A percentile compares a stretch with the other conserved stretches of the same genome.
Evolutionary conservation across 2,888 invertebrate species (phyloP).

Genomic region (Crioceris asparagi): DNA sequence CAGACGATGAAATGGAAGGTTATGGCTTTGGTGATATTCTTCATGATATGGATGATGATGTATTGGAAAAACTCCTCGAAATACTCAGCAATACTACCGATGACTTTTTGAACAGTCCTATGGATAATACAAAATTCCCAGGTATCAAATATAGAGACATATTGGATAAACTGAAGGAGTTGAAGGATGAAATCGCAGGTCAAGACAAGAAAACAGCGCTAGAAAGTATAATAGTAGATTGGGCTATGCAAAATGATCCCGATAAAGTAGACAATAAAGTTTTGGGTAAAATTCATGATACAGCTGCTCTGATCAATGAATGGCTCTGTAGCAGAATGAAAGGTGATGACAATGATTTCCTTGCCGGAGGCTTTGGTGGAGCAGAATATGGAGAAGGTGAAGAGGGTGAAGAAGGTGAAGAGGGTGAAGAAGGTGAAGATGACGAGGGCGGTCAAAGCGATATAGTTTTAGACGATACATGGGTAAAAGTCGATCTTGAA

Average conservation of each 20-base stretch:
- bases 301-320: constrained; percentile 22
- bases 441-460: too few species aligned
- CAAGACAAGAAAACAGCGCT: constrained; percentile 15
- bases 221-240: constrained; percentile 25
- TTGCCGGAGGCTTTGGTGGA: not conserved
- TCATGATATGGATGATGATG: constrained; percentile 15
- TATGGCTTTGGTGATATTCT: constrained; percentile 10
- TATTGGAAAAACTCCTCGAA: constrained; percentile 22
- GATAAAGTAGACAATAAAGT: constrained; percentile 24
- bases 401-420: not conserved
- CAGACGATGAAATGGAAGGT: constrained; percentile 5
- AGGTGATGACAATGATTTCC: too few species aligned
- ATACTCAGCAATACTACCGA: constrained; percentile 23
- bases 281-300: constrained; percentile 25
- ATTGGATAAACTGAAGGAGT: constrained; percentile 21
- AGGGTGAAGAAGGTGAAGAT: not conserved
- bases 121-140: constrained; percentile 19
- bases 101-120: constrained; percentile 18
- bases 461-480: too few species aligned
- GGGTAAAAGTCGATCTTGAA: too few species aligned
- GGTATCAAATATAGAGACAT: constrained; percentile 23
- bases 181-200: constrained; percentile 11
- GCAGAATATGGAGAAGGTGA: not conserved
- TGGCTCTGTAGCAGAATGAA: constrained; percentile 1
- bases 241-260: constrained; percentile 26